A percentile compares a stretch with the other conserved stretches of the same genome.
phyloP scores from a whole-genome alignment of 35 echinoderm and acorn worm species.

The Apostichopus parvimensis region DNA sequence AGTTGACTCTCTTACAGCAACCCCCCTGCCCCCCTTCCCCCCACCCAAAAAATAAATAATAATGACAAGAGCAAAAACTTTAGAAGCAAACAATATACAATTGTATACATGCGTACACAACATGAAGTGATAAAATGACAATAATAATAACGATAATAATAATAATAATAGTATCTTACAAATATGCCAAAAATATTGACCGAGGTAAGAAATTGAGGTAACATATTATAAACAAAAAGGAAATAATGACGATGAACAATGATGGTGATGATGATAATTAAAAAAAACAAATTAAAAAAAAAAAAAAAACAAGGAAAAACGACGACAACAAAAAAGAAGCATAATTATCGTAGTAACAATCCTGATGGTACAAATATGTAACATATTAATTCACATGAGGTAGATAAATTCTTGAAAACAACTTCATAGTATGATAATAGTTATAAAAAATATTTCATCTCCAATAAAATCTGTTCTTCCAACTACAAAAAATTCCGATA shows the following conservation, averaged over 20 bases:
- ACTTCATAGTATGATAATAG: conserved; percentile 16
- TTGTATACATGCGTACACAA: background rate
- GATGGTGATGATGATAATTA: background rate
- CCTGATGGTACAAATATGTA: conserved; percentile 41
- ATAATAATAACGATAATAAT: background rate
- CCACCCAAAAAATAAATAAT: background rate
- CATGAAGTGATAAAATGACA: background rate
- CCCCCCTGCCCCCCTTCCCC: background rate
- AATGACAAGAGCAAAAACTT: background rate
- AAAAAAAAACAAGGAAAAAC: background rate
- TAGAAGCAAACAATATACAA: background rate
- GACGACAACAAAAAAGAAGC: conserved; percentile 17
- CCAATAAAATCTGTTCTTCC: background rate
- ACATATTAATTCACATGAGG: conserved; percentile 38
- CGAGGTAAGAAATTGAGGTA: conserved; percentile 1
- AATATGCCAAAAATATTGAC: background rate
- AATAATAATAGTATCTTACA: background rate
- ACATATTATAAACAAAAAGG: background rate
- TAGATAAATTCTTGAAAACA: conserved; percentile 57
- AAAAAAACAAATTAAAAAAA: background rate
- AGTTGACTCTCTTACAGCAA: background rate
- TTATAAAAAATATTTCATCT: conserved; percentile 44
- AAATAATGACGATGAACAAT: background rate
- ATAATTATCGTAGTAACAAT: conserved; percentile 4
- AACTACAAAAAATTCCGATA: no score